Evolutionary conservation across 2,797 vertebrate species (phyloP).

Genomic region (Schizopygopsis malacanthus): DNA sequence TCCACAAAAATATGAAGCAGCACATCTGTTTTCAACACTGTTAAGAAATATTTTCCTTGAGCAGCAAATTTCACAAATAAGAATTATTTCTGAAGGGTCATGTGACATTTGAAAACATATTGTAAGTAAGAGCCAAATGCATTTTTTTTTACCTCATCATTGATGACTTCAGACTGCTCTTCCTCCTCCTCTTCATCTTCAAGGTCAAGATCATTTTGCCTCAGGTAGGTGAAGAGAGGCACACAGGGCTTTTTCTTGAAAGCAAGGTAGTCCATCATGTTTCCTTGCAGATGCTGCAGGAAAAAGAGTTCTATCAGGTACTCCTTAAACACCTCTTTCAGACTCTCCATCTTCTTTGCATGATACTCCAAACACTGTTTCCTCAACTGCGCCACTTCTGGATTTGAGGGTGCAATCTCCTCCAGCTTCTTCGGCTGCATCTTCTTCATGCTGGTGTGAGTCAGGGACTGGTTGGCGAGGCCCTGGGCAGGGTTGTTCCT

Average conservation of each 20-base stretch:
- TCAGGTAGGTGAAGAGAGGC: constrained; percentile 92
- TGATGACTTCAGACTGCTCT: constrained; percentile 97
- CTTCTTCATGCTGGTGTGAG: constrained; percentile 84
- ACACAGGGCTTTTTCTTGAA: constrained; percentile 97
- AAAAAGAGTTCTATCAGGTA: constrained; percentile 96
- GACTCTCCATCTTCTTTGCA: constrained; percentile 88
- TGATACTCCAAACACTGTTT: constrained; percentile 95
- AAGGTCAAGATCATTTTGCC: constrained; percentile 95
- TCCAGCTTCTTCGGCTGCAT: constrained; percentile 88
- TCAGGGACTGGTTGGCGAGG: constrained; percentile 82
- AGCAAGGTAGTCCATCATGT: constrained; percentile 98
- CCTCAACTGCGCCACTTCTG: constrained; percentile 91
- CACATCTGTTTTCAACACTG: neutral
- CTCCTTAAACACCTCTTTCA: constrained; percentile 94
- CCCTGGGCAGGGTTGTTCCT: constrained; percentile 83
- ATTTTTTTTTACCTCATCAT: constrained; percentile 91
- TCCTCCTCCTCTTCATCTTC: constrained; percentile 97
- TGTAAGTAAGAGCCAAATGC: neutral
- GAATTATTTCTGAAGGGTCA: neutral
- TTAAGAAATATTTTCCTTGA: neutral
- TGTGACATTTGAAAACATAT: neutral
- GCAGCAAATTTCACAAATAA: neutral
- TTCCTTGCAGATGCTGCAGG: constrained; percentile 96
- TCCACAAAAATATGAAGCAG: neutral
- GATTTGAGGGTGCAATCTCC: constrained; percentile 91